Conservation (phyloP, 2,888 invertebrate species). For the Trichopria drosophilae region DNA sequence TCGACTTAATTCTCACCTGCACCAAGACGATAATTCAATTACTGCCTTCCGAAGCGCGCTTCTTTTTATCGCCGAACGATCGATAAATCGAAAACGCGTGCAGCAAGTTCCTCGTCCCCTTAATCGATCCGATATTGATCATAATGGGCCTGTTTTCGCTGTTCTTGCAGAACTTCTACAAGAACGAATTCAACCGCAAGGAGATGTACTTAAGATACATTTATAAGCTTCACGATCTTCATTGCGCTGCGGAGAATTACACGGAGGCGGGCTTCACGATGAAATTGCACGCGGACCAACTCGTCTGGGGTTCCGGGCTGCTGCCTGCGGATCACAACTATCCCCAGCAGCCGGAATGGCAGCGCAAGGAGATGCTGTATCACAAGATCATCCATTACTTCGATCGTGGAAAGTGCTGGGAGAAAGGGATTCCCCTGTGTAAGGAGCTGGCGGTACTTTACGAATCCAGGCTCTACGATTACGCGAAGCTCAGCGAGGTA, state of each 20-base stretch:
- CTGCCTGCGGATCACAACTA: constrained; percentile 69
- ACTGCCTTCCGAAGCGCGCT: no score
- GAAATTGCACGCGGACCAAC: constrained; percentile 88
- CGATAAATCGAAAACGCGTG: no score
- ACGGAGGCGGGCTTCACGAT: constrained; percentile 94
- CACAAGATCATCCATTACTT: constrained; percentile 89
- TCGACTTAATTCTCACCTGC: no score
- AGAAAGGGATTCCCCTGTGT: constrained; percentile 89
- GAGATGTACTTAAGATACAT: constrained; percentile 96
- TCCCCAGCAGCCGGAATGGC: constrained; percentile 81
- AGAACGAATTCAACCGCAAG: constrained; percentile 91
- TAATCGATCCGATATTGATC: no score
- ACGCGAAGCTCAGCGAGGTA: constrained; percentile 82
- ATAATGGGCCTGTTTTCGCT: constrained; percentile 39
- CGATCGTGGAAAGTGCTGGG: constrained; percentile 96
- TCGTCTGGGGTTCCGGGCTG: constrained; percentile 78
- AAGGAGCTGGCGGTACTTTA: constrained; percentile 87
- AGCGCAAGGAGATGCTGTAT: constrained; percentile 86
- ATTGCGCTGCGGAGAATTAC: constrained; percentile 87
- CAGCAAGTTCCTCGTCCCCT: no score
- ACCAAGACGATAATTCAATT: no score
- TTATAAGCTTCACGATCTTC: constrained; percentile 90
- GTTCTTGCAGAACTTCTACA: constrained; percentile 82
- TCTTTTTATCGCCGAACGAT: no score
- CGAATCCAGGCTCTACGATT: constrained; percentile 84